Evolutionary conservation across 2,888 invertebrate species (phyloP).

Genomic region (Acleris holmiana): DNA sequence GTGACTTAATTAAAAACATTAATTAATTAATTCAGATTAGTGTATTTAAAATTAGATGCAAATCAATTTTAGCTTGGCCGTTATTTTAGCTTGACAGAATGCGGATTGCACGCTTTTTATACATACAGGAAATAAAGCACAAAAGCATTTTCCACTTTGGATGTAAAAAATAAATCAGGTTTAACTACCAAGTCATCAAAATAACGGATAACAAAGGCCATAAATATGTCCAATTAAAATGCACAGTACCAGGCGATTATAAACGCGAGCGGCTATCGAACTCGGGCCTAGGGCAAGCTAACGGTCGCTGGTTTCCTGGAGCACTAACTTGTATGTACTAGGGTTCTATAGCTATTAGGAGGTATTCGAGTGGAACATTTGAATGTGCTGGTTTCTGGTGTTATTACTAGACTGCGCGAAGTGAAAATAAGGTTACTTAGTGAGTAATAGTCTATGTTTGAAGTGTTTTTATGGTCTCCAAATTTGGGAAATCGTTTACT

Average conservation of each 20-base stretch:
- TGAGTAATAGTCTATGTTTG: no score
- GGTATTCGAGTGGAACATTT: not conserved
- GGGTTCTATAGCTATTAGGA: not conserved
- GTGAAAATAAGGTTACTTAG: no score
- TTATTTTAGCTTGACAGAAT: no score
- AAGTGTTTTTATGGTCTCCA: no score
- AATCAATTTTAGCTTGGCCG: no score
- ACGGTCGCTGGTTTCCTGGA: slow-evolving; percentile 54
- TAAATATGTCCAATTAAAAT: slow-evolving; percentile 31
- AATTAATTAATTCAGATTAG: no score
- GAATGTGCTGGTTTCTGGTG: not conserved
- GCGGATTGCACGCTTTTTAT: no score
- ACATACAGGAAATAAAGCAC: not conserved
- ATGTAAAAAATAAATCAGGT: not conserved
- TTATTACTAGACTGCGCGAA: no score
- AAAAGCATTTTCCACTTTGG: not conserved
- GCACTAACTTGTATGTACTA: slow-evolving; percentile 11
- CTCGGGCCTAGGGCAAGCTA: slow-evolving; percentile 57
- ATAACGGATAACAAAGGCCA: slow-evolving; percentile 8
- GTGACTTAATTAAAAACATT: no score
- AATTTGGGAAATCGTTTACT: no score
- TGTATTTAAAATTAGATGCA: no score
- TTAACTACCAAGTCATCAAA: slow-evolving; percentile 1
- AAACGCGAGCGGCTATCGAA: slow-evolving; percentile 36
- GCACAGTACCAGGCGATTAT: not conserved